Evolutionary conservation across 2,888 invertebrate genomes (phyloP).

Genomic region (Micropterix aruncella): DNA sequence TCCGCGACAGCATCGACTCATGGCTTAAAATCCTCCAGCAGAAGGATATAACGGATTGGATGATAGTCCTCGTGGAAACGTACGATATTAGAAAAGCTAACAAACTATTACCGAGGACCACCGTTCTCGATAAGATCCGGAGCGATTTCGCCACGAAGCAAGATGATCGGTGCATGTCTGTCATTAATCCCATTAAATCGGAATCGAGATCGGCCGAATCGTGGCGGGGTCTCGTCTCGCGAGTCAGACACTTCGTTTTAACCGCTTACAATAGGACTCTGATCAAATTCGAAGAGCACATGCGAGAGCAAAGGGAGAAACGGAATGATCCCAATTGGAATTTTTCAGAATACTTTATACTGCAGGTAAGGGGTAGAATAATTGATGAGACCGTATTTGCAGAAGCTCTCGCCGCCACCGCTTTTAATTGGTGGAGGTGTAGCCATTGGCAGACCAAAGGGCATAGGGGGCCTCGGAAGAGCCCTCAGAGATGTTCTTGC

Average conservation of each 20-base stretch:
- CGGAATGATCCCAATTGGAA: conserved; percentile 87
- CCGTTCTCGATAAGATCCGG: conserved; percentile 88
- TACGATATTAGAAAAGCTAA: conserved; percentile 85
- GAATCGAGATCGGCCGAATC: conserved; percentile 85
- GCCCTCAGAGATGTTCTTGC: neutral
- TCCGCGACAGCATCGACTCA: conserved; percentile 78
- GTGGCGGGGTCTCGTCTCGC: conserved; percentile 72
- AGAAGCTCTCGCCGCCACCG: no score
- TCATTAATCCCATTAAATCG: conserved; percentile 80
- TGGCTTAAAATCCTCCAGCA: conserved; percentile 73
- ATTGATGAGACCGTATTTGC: no score
- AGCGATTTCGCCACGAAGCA: conserved; percentile 88
- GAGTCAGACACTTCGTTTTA: conserved; percentile 71
- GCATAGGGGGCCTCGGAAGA: neutral
- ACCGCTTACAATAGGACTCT: conserved; percentile 79
- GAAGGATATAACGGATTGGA: conserved; percentile 76
- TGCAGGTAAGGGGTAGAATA: no score
- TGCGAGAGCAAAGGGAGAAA: conserved; percentile 79
- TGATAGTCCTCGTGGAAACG: conserved; percentile 85
- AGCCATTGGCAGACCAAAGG: no score
- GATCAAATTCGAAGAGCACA: conserved; percentile 76
- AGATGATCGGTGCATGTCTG: conserved; percentile 74
- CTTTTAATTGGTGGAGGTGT: no score
- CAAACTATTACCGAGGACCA: conserved; percentile 81
- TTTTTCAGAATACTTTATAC: conserved; percentile 86